A percentile compares a stretch with the other conserved stretches of the same genome.
phyloP scores from a whole-genome alignment of 1,140 invertebrate species.

The Wiebesia pumilae region DNA sequence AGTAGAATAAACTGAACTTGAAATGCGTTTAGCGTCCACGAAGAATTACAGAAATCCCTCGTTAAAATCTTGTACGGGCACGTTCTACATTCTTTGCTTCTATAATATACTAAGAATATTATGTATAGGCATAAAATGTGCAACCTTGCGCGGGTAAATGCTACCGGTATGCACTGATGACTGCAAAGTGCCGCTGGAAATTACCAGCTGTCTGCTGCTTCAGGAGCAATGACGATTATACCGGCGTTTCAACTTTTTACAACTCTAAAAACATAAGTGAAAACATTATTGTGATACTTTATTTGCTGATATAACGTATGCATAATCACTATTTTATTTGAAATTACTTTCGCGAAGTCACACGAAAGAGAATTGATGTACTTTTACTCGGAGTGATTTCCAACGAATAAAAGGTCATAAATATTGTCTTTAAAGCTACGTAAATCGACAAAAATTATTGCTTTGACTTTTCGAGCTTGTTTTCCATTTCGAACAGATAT shows the following conservation, averaged over 20 bases:
- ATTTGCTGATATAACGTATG: constrained; percentile 22
- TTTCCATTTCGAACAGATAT: not conserved
- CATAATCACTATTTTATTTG: not conserved
- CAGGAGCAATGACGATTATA: constrained; percentile 30
- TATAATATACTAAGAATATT: constrained; percentile 24
- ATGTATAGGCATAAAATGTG: constrained; percentile 23
- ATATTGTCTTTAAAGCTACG: not conserved
- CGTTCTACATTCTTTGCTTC: constrained; percentile 10
- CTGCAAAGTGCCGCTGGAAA: constrained; percentile 39
- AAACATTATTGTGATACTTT: constrained; percentile 27
- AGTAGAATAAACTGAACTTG: constrained; percentile 5
- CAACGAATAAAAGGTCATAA: not conserved
- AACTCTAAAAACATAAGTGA: constrained; percentile 26
- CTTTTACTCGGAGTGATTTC: not conserved
- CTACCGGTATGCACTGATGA: constrained; percentile 26
- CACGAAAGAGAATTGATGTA: not conserved
- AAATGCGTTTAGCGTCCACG: constrained; percentile 34
- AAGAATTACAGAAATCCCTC: constrained; percentile 26
- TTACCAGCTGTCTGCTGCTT: constrained; percentile 15
- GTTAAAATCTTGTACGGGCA: constrained; percentile 16
- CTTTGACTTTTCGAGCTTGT: not conserved
- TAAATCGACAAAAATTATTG: not conserved
- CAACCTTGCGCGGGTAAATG: constrained; percentile 28
- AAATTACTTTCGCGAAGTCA: not conserved
- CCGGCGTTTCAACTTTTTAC: constrained; percentile 17